These are phyloP conservation scores for Parnassius glacialis DNA, from an alignment of 2,888 invertebrate genomes.

Conservation along the genomic window DNA sequence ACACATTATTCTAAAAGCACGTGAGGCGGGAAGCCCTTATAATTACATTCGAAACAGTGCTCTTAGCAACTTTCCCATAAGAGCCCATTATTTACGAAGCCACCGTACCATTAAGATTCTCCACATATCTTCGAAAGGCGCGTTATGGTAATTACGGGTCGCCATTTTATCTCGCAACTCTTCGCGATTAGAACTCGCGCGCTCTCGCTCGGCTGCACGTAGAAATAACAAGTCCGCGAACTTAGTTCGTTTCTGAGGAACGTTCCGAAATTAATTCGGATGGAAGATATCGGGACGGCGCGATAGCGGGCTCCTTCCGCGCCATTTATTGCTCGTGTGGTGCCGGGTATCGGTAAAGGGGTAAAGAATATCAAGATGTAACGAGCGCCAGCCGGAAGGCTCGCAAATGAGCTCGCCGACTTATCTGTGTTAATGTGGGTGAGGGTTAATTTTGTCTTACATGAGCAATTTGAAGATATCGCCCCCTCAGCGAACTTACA, in stretches of 20 bases:
- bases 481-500: constrained; percentile 52
- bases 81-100: constrained; percentile 80
- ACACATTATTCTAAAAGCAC: constrained; percentile 77
- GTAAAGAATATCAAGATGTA: constrained; percentile 81
- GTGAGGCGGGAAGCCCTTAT: constrained; percentile 74
- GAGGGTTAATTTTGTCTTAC: constrained; percentile 80
- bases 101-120: constrained; percentile 80
- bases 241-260: constrained; percentile 72
- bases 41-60: constrained; percentile 80
- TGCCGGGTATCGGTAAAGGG: constrained; percentile 75
- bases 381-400: constrained; percentile 78
- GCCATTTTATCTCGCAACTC: constrained; percentile 78
- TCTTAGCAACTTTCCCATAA: constrained; percentile 80
- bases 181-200: constrained; percentile 72
- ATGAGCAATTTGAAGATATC: constrained; percentile 78
- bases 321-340: constrained; percentile 81
- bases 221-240: constrained; percentile 79
- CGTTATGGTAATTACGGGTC: constrained; percentile 80
- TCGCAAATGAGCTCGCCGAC: constrained; percentile 80
- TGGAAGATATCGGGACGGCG: constrained; percentile 77
- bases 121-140: constrained; percentile 80
- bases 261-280: constrained; percentile 79
- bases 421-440: constrained; percentile 79
- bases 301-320: constrained; percentile 78
- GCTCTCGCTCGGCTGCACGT: constrained; percentile 59